Percentiles rank a stretch among this genome's conserved stretches.
These are phyloP conservation scores for Xestia rhomboidea DNA, from an alignment of 2,888 invertebrate genomes.

Conservation along the genomic window DNA sequence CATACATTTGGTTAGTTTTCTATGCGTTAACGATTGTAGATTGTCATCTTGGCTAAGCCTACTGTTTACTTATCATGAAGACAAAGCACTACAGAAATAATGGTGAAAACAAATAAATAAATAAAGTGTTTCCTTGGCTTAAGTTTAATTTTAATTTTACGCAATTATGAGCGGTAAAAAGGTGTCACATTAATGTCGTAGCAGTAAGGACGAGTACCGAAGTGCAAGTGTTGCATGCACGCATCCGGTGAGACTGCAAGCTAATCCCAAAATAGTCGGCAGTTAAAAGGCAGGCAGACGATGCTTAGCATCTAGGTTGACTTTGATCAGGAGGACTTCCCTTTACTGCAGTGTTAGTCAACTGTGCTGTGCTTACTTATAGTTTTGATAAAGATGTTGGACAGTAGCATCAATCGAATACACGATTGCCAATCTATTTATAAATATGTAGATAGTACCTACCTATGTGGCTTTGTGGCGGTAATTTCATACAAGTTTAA, in stretches of 20 bases:
- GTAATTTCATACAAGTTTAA: too few relatives aligned
- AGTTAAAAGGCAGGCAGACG: background rate
- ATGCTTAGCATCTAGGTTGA: background rate
- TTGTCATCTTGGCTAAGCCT: too few relatives aligned
- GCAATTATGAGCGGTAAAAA: background rate
- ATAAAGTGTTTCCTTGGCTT: too few relatives aligned
- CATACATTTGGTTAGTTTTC: too few relatives aligned
- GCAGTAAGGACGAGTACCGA: background rate
- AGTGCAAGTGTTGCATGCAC: background rate
- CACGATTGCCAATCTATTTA: background rate
- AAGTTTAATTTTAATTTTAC: background rate
- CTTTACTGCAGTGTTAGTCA: too few relatives aligned
- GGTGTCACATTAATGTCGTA: background rate
- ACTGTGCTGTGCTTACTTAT: background rate
- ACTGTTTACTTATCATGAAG: conserved; percentile 26
- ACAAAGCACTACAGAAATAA: background rate
- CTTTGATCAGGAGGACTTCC: background rate
- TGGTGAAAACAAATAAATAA: background rate
- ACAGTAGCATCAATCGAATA: too few relatives aligned
- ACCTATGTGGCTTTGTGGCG: too few relatives aligned
- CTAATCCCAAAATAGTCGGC: background rate
- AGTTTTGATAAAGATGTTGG: background rate
- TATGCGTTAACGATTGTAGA: too few relatives aligned
- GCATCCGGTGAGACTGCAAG: background rate
- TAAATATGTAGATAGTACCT: too few relatives aligned